Base-by-base conservation (phyloP, 1,140 invertebrate genomes). In the Agrilus planipennis region DNA sequence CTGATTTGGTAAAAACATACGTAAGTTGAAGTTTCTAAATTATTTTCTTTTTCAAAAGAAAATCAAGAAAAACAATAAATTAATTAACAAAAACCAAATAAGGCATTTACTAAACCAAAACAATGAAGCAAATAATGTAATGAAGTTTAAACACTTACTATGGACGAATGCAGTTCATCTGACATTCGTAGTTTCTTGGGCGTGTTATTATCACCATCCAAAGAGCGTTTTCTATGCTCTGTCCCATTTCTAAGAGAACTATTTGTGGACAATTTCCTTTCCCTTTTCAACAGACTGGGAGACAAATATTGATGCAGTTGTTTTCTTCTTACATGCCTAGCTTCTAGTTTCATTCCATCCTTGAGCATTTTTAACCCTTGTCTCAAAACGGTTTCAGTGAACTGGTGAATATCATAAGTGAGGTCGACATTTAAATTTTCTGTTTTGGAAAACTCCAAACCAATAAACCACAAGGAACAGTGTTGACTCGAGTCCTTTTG, bases 391-490 rank as follows among this genome's bases (percentile, higher is more conserved):
- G 76, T 72, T 49, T 91, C 84, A 6, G 84, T 89, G 62, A 96
- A 95, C 21, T 72, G 76, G 51, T 83, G 79, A 45, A 96, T 95
- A 55, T 93, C 92, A 50, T 79, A 80, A 0, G 91, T 96, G 11
- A 99, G 73, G 66, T 99, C 89, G 30, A 97, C 76, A 57, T 93
- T 93, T 11, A 88, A 64, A 62, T 83, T 85, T 61, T 84, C 79
- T 9, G 78, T 76, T 64, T 89, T 90, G 46, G 82, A 76, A 59
- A 98, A 96, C 34, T 84, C 76, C 12, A 99, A 65, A 2, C 94
- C 94, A 54, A 99, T 92, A 59, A 97, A 97, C 95, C 94, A 99
- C 75, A 95, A 88, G 0, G 81, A 86, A 54, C 80, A 79, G 10
- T 31, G 27, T 41, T 45, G 42, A 31, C 52, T 60, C 47, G 58